A percentile compares a stretch with the other conserved stretches of the same genome.
phyloP scores from a whole-genome alignment of 2,113 vertebrate species.

The Ibidorhyncha struthersii region DNA sequence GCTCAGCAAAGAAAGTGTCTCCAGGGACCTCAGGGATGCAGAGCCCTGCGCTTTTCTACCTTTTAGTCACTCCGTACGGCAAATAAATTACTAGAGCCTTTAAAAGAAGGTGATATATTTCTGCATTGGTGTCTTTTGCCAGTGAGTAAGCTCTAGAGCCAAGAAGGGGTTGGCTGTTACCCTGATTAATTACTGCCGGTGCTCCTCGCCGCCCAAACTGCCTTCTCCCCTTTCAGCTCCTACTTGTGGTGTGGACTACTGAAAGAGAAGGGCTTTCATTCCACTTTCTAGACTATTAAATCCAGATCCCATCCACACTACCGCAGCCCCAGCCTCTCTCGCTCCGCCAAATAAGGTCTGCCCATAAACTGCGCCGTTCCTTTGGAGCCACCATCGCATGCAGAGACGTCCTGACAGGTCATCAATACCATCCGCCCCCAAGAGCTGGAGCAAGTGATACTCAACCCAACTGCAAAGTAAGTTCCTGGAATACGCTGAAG shows the following conservation, averaged over 20 bases:
- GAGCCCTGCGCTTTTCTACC: background rate
- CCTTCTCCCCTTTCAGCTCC: background rate
- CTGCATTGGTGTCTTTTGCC: background rate
- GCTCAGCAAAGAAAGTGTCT: background rate
- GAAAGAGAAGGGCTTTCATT: background rate
- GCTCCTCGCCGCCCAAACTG: background rate
- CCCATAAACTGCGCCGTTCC: background rate
- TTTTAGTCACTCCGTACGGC: background rate
- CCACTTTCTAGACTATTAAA: background rate
- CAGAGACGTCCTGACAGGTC: background rate
- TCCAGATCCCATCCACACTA: background rate
- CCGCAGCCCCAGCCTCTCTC: background rate
- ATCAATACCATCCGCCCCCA: background rate
- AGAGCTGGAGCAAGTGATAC: background rate
- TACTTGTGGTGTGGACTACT: background rate
- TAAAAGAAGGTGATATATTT: background rate
- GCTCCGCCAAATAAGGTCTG: accelerated
- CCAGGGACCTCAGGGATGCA: background rate
- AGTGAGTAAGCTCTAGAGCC: background rate
- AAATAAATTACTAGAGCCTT: background rate
- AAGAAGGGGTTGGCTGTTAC: background rate
- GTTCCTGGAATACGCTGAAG: background rate
- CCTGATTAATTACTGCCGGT: background rate
- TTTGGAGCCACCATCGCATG: background rate
- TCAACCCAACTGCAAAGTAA: background rate